These are phyloP conservation scores for Plebejus melissa DNA, from an alignment of 2,888 invertebrate genomes.

Conservation along the genomic window DNA sequence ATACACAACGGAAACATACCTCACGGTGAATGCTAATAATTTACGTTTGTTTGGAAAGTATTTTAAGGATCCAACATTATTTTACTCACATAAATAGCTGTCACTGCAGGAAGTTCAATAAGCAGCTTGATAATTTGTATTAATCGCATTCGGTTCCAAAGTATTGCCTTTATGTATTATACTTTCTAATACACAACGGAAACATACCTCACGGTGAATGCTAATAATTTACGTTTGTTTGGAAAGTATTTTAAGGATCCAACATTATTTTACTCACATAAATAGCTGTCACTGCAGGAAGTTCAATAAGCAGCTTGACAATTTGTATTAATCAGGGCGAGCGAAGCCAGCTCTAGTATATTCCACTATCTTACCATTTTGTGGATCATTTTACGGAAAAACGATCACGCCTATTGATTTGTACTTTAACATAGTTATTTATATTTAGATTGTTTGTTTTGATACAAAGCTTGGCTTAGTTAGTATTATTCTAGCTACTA, in stretches of 20 bases:
- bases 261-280: neutral
- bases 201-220: neutral
- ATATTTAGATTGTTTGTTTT: no score
- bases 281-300: neutral
- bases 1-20: slow-evolving; percentile 7
- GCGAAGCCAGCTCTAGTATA: no score
- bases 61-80: neutral
- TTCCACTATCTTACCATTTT: no score
- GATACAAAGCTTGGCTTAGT: neutral
- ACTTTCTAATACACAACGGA: slow-evolving; percentile 15
- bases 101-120: neutral
- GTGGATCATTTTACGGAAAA: no score
- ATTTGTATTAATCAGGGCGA: no score
- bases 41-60: neutral
- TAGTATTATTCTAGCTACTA: neutral
- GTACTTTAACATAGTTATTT: no score
- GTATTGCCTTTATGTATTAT: slow-evolving; percentile 22
- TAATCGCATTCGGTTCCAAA: slow-evolving; percentile 26
- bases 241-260: neutral
- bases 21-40: neutral
- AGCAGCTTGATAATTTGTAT: no score
- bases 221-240: neutral
- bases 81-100: neutral
- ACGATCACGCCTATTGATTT: no score
- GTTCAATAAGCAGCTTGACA: no score